These are phyloP conservation scores for Cotesia congregata DNA, from an alignment of 2,888 invertebrate genomes.

Conservation along the genomic window DNA sequence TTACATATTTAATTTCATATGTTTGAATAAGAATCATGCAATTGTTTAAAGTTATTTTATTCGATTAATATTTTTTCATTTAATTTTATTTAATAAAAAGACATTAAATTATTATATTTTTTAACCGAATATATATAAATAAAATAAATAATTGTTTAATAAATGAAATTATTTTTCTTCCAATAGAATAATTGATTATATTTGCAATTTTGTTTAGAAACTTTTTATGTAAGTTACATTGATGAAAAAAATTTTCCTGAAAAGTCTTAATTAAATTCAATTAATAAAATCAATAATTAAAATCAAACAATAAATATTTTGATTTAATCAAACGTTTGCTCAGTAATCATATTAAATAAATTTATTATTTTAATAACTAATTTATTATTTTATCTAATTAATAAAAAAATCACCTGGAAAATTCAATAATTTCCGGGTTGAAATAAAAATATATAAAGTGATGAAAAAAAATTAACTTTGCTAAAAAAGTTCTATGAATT, in stretches of 20 bases:
- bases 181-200: background rate
- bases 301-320: background rate
- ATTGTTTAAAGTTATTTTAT: background rate
- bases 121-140: background rate
- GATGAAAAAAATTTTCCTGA: no score
- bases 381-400: background rate
- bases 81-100: background rate
- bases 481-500: no score
- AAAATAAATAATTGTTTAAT: no score
- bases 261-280: background rate
- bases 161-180: no score
- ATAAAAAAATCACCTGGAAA: background rate
- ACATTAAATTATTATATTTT: background rate
- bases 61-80: background rate
- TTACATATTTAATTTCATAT: background rate
- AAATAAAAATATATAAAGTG: no score
- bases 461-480: no score
- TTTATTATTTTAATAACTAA: background rate
- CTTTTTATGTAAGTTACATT: no score
- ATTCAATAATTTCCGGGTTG: background rate
- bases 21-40: background rate
- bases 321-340: background rate
- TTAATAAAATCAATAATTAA: background rate
- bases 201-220: no score
- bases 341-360: background rate